These are phyloP conservation scores for Cephus runcator DNA, from an alignment of 2,888 invertebrate genomes.

Conservation along the genomic window DNA sequence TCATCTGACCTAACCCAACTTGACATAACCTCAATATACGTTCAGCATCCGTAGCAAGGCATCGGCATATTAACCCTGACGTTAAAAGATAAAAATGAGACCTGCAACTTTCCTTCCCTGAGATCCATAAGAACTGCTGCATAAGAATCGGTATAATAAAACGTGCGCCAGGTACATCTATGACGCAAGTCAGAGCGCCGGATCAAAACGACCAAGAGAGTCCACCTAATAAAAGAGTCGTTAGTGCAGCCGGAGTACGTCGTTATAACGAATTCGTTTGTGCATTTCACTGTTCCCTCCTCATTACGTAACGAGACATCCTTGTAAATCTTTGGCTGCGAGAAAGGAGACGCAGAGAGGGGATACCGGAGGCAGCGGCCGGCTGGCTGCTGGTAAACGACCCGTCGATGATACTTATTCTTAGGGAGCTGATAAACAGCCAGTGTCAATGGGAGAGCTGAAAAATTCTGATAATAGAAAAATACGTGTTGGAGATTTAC, in stretches of 20 bases:
- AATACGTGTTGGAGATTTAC: background rate
- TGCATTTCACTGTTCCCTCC: conserved; percentile 25
- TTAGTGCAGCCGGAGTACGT: conserved; percentile 27
- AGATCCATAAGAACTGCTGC: background rate
- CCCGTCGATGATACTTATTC: background rate
- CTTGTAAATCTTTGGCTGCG: conserved; percentile 16
- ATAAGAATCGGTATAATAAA: background rate
- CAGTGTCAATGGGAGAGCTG: background rate
- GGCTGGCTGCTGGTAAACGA: background rate
- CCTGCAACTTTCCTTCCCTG: background rate
- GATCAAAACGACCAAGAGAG: background rate
- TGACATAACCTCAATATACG: background rate
- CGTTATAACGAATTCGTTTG: conserved; percentile 33
- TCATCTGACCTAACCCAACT: background rate
- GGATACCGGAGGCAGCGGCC: background rate
- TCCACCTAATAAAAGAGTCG: conserved; percentile 33
- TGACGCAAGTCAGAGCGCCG: background rate
- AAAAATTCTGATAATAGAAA: background rate
- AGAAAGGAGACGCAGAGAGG: background rate
- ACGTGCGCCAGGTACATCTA: background rate
- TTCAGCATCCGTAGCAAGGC: background rate
- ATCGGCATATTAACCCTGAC: background rate
- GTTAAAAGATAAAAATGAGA: background rate
- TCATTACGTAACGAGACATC: conserved; percentile 31
- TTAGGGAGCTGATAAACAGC: background rate